A percentile compares a stretch with the other conserved stretches of the same genome.
These are phyloP conservation scores for Polydrusus cervinus DNA, from an alignment of 2,888 invertebrate species.

Conservation along the genomic window DNA sequence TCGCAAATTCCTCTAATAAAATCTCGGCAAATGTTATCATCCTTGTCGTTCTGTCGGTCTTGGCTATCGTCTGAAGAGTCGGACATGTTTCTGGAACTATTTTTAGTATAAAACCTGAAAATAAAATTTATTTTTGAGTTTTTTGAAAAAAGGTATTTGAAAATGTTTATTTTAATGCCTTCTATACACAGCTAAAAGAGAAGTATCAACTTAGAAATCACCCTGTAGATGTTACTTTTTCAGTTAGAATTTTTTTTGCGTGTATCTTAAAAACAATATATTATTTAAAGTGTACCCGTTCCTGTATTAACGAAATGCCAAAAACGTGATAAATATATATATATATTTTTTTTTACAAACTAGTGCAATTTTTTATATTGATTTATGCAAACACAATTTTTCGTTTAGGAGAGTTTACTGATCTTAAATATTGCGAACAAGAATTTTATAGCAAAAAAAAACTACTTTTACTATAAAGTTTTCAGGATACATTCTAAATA, in stretches of 20 bases:
- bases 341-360: neutral
- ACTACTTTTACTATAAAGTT: neutral
- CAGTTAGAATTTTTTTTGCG: too few species aligned
- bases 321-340: too few species aligned
- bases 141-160: too few species aligned
- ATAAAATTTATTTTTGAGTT: neutral
- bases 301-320: too few species aligned
- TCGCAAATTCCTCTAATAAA: constrained; percentile 76
- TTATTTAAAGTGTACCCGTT: too few species aligned
- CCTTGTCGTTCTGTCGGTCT: constrained; percentile 64
- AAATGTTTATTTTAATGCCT: too few species aligned
- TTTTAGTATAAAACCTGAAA: constrained; percentile 9
- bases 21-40: constrained; percentile 74
- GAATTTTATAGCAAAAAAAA: neutral
- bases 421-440: neutral
- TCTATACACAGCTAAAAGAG: too few species aligned
- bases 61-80: constrained; percentile 67
- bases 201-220: too few species aligned
- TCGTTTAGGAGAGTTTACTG: neutral
- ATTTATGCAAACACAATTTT: neutral
- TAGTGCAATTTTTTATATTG: neutral
- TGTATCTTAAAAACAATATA: too few species aligned
- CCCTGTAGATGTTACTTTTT: too few species aligned
- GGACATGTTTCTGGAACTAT: constrained; percentile 61
- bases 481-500: constrained; percentile 42